Percentiles rank a stretch among this genome's conserved stretches.
Conservation (phyloP, 2,888 invertebrate species). For the Buathra laborator region DNA sequence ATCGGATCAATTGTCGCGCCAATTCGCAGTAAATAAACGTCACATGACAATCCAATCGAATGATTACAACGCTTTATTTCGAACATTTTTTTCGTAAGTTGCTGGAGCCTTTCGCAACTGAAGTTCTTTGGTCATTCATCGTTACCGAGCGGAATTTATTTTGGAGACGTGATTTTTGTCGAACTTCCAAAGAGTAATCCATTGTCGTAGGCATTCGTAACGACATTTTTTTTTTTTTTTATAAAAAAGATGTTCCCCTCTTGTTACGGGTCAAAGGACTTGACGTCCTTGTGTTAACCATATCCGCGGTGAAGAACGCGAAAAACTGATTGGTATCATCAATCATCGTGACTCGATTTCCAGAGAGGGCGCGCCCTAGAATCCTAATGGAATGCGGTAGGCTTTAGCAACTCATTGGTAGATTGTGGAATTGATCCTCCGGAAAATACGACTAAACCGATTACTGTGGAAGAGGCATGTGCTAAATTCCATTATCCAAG, state of each 20-base stretch:
- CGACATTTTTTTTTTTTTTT: too few relatives aligned
- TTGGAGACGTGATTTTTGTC: background rate
- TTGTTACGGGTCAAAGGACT: background rate
- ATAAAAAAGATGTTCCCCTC: too few relatives aligned
- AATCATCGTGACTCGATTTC: conserved; percentile 32
- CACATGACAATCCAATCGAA: conserved; percentile 58
- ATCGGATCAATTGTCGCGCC: conserved; percentile 45
- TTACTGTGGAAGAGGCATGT: background rate
- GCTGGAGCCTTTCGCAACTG: background rate
- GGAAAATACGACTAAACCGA: background rate
- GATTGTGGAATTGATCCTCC: background rate
- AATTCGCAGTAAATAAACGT: conserved; percentile 56
- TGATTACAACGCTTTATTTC: background rate
- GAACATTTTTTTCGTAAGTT: background rate
- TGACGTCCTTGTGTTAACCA: background rate
- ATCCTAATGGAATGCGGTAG: conserved; percentile 33
- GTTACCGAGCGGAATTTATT: background rate
- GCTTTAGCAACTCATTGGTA: conserved; percentile 8
- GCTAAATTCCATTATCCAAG: background rate
- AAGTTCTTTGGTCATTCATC: background rate
- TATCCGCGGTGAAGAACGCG: background rate
- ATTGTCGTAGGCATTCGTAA: too few relatives aligned
- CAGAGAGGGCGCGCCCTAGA: conserved; percentile 14
- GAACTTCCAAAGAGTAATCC: too few relatives aligned
- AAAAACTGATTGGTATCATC: conserved; percentile 29